Base-by-base conservation (phyloP, 2,113 vertebrate species). In the Tachuris rubrigastra region DNA sequence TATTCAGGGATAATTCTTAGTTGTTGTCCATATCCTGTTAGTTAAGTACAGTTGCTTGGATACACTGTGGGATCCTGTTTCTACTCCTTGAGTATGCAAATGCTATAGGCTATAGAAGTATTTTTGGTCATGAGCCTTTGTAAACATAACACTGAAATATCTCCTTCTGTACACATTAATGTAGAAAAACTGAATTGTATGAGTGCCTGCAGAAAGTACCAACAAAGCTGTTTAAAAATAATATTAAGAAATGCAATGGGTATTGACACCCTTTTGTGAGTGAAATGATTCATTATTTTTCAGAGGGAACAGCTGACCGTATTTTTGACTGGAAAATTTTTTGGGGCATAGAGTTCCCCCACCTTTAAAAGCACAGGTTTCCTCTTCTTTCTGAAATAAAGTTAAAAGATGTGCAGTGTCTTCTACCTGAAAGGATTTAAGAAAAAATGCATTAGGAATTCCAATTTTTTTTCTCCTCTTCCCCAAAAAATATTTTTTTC, bases 401-500 rank as follows among this genome's bases (percentile, higher is more conserved):
- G 19, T 50, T 33, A 4, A 71, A 62, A 58, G 17, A 6, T 49
- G 5, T 79, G 14, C 8, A 67, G 10, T 83, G 80, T 55, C n/a
- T 79, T 82, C 63, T 52, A 27, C 56, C 22, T 52, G 67, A 44
- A 85, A 85, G 23, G 23, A 53, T 60, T 82, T 87, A 72, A 81
- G 15, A 50, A 55, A 71, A 83, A 81, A 3, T 0, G 3, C 4
- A 49, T 68, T 55, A 68, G 33, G 35, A 87, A 67, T 63, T 55
- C 5, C 8, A 59, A 4, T 3, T 39, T 87, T 65, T 60, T 44
- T 14, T 9, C 14, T 8, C 6, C 24, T 53, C 6, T 33, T 18
- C 6, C 4, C 11, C 5, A 0, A 56, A 86, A 78, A 50, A 4
- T 0, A 0, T 52, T 12, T 8, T 44, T 92, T 81, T 19, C 12